Conservation (phyloP, 2,888 invertebrate genomes). For the Heteropelma amictum region DNA sequence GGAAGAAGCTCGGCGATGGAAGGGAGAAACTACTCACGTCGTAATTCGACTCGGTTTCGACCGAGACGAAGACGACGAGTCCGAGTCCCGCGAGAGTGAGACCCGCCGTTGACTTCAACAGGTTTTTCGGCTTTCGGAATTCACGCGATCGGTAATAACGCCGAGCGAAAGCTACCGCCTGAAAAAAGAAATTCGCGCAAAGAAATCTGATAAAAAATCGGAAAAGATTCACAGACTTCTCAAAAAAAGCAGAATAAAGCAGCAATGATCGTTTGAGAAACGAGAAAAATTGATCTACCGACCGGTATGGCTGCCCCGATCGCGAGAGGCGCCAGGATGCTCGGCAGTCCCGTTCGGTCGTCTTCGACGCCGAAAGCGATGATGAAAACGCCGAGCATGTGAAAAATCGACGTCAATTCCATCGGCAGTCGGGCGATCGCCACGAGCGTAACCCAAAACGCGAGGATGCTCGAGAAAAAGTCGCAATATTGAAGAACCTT, state of each 20-base stretch:
- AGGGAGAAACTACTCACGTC: conserved; percentile 66
- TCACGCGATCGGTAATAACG: conserved; percentile 64
- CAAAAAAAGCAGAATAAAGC: neutral
- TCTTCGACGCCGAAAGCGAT: conserved; percentile 80
- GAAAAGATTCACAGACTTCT: neutral
- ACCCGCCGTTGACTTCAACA: conserved; percentile 76
- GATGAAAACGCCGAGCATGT: conserved; percentile 79
- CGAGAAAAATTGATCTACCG: conserved; percentile 46
- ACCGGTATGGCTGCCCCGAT: conserved; percentile 73
- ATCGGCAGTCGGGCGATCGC: conserved; percentile 79
- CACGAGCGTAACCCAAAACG: conserved; percentile 82
- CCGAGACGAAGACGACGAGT: conserved; percentile 79
- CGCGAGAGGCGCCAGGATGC: conserved; percentile 78
- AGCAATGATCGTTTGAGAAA: too few species aligned
- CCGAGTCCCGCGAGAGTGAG: conserved; percentile 79
- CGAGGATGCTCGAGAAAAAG: conserved; percentile 81
- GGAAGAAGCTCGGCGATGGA: neutral
- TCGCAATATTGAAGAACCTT: conserved; percentile 81
- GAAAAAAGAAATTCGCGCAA: too few species aligned
- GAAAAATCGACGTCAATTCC: conserved; percentile 76
- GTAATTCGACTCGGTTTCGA: conserved; percentile 82
- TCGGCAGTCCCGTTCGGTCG: conserved; percentile 79
- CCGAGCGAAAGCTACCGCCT: conserved; percentile 66
- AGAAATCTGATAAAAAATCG: too few species aligned
- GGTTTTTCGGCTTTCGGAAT: conserved; percentile 63